These are phyloP conservation scores for Micrasema longulum DNA, from an alignment of 1,140 invertebrate genomes.

Conservation along the genomic window DNA sequence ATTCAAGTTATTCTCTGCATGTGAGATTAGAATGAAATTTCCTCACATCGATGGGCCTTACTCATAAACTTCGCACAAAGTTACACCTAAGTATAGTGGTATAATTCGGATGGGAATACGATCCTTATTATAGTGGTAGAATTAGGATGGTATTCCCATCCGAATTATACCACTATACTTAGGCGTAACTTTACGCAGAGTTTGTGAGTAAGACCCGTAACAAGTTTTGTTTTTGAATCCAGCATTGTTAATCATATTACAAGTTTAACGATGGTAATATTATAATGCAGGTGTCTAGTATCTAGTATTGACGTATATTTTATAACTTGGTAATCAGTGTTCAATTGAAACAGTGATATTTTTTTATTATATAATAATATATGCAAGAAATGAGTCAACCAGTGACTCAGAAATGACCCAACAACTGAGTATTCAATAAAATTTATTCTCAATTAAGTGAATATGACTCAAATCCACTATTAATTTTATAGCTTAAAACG, in stretches of 20 bases:
- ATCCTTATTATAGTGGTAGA: too few relatives aligned
- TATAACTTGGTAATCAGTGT: neutral
- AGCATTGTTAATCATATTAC: neutral
- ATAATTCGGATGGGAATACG: too few relatives aligned
- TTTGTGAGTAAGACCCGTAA: too few relatives aligned
- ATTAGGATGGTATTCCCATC: too few relatives aligned
- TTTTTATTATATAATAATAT: neutral
- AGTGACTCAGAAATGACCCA: neutral
- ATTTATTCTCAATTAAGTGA: neutral
- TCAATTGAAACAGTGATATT: neutral
- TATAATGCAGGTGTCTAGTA: neutral
- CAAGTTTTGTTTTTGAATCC: neutral
- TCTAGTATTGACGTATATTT: neutral
- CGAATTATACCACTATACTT: too few relatives aligned
- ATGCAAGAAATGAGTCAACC: conserved; percentile 4
- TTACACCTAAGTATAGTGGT: too few relatives aligned
- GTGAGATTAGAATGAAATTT: too few relatives aligned
- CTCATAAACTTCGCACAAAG: too few relatives aligned
- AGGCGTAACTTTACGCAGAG: too few relatives aligned
- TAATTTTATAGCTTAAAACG: neutral
- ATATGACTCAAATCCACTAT: neutral
- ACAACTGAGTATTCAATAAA: neutral
- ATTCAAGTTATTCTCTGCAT: too few relatives aligned
- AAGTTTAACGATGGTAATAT: neutral
- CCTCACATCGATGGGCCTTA: too few relatives aligned